These are phyloP conservation scores for Cataglyphis hispanica DNA, from an alignment of 1,140 invertebrate species.

Conservation along the genomic window DNA sequence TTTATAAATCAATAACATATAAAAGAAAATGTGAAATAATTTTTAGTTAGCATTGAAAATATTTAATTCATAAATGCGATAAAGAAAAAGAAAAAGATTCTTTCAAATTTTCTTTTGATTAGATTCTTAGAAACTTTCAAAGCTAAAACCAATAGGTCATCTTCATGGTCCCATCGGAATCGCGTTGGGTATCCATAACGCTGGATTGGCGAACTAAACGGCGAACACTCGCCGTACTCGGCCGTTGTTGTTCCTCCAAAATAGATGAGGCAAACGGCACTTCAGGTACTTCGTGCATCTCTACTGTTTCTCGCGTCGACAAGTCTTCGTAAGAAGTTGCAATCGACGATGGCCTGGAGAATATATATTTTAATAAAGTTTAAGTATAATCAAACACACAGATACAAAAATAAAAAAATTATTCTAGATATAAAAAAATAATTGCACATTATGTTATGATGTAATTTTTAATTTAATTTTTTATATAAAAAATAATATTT, in stretches of 20 bases:
- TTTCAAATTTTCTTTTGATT: constrained; percentile 39
- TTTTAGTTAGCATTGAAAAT: constrained; percentile 17
- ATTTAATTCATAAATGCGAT: not conserved
- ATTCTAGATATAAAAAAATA: not conserved
- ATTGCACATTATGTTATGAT: not conserved
- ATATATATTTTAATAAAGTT: constrained; percentile 18
- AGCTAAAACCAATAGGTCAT: constrained; percentile 94
- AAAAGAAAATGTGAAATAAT: not conserved
- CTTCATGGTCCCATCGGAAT: constrained; percentile 92
- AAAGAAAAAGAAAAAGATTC: not conserved
- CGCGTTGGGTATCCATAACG: constrained; percentile 92
- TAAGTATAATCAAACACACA: not conserved
- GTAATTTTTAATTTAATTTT: not conserved
- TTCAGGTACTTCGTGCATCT: constrained; percentile 78
- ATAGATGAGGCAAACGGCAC: constrained; percentile 51
- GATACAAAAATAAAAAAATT: not conserved
- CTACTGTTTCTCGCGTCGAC: constrained; percentile 74
- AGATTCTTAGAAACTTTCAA: constrained; percentile 29
- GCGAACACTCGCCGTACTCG: constrained; percentile 83
- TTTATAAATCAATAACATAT: not conserved
- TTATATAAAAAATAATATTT: not conserved
- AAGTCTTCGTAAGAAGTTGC: constrained; percentile 82
- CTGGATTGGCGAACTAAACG: constrained; percentile 91
- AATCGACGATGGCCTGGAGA: constrained; percentile 73
- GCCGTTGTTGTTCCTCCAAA: constrained; percentile 76